These are phyloP conservation scores for Doryteuthis pealeii DNA, from an alignment of 1,140 invertebrate species.

Conservation along the genomic window DNA sequence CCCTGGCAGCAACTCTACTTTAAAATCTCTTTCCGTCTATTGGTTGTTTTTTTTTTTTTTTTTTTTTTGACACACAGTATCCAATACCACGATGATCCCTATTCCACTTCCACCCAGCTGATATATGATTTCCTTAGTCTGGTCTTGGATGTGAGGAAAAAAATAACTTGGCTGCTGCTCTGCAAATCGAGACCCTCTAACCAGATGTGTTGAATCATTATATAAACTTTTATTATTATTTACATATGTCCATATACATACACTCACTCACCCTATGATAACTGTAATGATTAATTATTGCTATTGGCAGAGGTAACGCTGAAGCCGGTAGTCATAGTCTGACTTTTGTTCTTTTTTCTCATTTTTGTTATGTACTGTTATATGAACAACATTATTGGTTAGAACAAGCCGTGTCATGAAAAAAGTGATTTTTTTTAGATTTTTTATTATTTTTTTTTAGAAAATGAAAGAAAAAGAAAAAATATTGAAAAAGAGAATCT, in stretches of 20 bases:
- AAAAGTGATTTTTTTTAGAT: neutral
- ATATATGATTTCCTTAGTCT: too few species aligned
- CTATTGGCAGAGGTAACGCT: conserved; percentile 1
- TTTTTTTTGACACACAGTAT: too few species aligned
- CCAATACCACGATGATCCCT: too few species aligned
- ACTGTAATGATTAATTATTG: neutral
- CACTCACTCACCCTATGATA: neutral
- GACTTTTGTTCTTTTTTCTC: neutral
- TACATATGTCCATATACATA: neutral
- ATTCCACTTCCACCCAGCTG: too few species aligned
- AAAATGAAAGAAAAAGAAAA: neutral
- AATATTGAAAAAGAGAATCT: neutral
- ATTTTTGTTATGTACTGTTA: conserved; percentile 3
- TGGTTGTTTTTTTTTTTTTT: too few species aligned
- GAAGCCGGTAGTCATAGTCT: neutral
- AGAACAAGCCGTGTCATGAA: neutral
- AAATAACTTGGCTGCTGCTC: neutral
- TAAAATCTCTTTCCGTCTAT: too few species aligned
- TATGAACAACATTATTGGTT: neutral
- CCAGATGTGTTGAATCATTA: neutral
- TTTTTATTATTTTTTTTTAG: neutral
- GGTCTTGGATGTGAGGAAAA: neutral
- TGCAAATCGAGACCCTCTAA: neutral
- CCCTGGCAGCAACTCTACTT: too few species aligned
- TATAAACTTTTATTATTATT: neutral